Evolutionary conservation across 1,140 invertebrate genomes (phyloP).

Genomic region (Procambarus virginalis): DNA sequence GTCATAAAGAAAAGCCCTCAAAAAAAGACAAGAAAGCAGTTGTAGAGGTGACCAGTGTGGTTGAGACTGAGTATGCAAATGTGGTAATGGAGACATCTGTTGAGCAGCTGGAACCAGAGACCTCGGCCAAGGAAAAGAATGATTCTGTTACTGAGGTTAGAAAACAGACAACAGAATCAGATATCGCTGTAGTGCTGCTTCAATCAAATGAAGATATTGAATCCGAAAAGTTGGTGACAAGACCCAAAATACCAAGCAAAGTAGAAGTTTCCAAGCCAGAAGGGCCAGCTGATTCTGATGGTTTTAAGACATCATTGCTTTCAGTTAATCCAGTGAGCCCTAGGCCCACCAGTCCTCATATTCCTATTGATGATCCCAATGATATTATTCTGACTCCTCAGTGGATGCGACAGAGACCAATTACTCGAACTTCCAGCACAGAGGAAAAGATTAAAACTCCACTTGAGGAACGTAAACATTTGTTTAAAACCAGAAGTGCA

Average conservation of each 20-base stretch:
- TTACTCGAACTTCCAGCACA: constrained; percentile 58
- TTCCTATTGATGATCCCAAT: constrained; percentile 55
- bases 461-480: constrained; percentile 58
- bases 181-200: constrained; percentile 48
- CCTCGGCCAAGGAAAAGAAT: constrained; percentile 20
- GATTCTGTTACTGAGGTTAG: constrained; percentile 6
- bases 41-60: constrained; percentile 22
- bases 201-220: neutral
- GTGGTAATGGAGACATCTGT: constrained; percentile 44
- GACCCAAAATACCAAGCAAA: neutral
- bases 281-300: constrained; percentile 5
- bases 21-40: constrained; percentile 33
- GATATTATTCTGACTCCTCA: constrained; percentile 69
- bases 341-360: constrained; percentile 45
- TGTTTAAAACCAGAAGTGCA: constrained; percentile 48
- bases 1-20: constrained; percentile 7
- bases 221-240: neutral
- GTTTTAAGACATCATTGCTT: constrained; percentile 35
- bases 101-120: constrained; percentile 26
- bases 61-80: constrained; percentile 53
- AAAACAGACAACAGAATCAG: constrained; percentile 36
- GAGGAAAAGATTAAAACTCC: constrained; percentile 55
- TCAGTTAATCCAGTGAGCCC: constrained; percentile 18
- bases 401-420: constrained; percentile 70
- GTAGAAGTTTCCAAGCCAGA: neutral